Base-by-base conservation (phyloP, 2,113 vertebrate genomes). In the Hemibagrus wyckioides region DNA sequence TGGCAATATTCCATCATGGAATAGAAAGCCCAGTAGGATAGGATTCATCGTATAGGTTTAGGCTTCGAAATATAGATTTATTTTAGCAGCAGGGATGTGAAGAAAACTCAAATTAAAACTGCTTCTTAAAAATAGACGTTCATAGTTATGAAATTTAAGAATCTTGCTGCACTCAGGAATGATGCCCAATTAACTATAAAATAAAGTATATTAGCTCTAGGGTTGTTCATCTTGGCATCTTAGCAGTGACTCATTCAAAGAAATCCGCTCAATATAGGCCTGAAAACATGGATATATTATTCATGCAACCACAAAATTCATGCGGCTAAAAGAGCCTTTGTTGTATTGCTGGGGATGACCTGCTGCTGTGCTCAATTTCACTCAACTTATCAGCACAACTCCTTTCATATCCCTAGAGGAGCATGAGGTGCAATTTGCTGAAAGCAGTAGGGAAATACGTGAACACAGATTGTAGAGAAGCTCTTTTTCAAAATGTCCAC, bases 321-420 rank as follows among this genome's bases (percentile, higher is more conserved):
- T 52, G 50, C 48, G 25, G 17, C 80, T 41, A 56, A 59, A 63
- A 73, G 77, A 69, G 80, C 9, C 50, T 82, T 87, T 87, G 85
- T 87, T 87, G 67, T 56, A 69, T 87, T 87, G 86, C 67, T 56
- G 54, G 80, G 44, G 80, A 87, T 82, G 86, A 87, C 86, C 86
- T 83, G 67, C 86, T 75, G 80, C 65, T 87, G 85, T 82, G 79
- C 56, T 87, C 65, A 82, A 81, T 82, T 87, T 82, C 86, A 76
- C 77, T 65, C 86, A 61, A 83, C 71, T 87, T 75, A 87, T 65
- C 86, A 87, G 57, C 69, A 87, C 65, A 71, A 87, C 69, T 77
- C 41, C 56, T 83, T 87, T 87, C 30, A 83, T 61, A 83, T 87
- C 80, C 86, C 67, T 39, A 63, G 80, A 83, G 65, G n/a, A 76